Percentiles rank a stretch among this genome's conserved stretches.
Conservation (phyloP, 2,797 vertebrate genomes). For the Lerista edwardsae region DNA sequence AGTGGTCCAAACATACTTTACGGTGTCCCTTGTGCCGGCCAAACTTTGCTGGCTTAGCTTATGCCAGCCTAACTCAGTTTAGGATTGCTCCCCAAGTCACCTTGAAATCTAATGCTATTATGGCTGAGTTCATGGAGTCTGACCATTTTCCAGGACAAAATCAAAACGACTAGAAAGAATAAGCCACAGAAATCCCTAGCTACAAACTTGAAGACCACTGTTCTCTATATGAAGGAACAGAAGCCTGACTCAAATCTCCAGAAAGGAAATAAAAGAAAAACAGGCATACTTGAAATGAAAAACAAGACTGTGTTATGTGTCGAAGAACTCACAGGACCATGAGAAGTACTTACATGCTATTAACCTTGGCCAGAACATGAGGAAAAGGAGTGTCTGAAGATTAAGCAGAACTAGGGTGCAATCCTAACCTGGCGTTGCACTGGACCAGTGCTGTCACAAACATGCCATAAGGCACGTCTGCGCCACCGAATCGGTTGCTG, state of each 20-base stretch:
- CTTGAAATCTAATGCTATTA: background rate
- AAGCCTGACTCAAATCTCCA: constrained; percentile 13
- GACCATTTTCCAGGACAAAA: constrained; percentile 18
- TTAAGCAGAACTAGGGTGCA: background rate
- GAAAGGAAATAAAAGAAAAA: constrained; percentile 16
- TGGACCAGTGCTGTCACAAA: too few relatives aligned
- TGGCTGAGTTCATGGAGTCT: background rate
- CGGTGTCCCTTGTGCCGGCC: too few relatives aligned
- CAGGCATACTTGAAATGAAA: constrained; percentile 6
- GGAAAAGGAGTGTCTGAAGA: constrained; percentile 18
- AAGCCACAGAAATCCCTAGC: background rate
- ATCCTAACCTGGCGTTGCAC: too few relatives aligned
- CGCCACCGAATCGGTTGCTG: too few relatives aligned
- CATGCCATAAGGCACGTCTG: too few relatives aligned
- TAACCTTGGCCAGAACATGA: constrained; percentile 12
- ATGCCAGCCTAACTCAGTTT: too few relatives aligned
- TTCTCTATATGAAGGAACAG: background rate
- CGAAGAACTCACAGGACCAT: background rate
- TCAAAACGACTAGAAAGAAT: constrained; percentile 9
- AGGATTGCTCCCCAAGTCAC: too few relatives aligned
- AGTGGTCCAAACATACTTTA: too few relatives aligned
- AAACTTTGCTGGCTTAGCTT: too few relatives aligned
- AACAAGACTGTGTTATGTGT: background rate
- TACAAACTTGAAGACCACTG: constrained; percentile 2
- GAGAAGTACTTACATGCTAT: background rate